A percentile compares a stretch with the other conserved stretches of the same genome.
These are phyloP conservation scores for Oreohelix idahoensis DNA, from an alignment of 1,140 invertebrate species.

Conservation along the genomic window DNA sequence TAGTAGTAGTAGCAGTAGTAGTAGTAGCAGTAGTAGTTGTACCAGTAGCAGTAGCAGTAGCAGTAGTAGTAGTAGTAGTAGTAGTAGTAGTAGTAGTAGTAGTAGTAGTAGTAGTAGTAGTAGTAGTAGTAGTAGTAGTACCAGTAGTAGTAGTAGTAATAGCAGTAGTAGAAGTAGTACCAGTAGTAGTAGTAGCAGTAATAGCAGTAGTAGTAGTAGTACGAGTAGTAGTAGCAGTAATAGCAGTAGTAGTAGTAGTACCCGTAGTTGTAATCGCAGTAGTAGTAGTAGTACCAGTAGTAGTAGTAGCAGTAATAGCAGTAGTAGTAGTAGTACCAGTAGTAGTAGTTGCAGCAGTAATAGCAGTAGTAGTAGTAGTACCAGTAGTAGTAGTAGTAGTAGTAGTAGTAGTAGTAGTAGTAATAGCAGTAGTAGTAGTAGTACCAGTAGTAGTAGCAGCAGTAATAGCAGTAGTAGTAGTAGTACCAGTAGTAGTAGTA, in stretches of 20 bases:
- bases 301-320: slow-evolving; percentile 28
- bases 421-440: slow-evolving; percentile 32
- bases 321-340: slow-evolving; percentile 26
- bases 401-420: slow-evolving; percentile 27
- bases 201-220: too few relatives aligned
- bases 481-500: slow-evolving; percentile 21
- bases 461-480: slow-evolving; percentile 29
- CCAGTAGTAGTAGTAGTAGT: slow-evolving; percentile 17
- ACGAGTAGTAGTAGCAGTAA: too few relatives aligned
- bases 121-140: slow-evolving; percentile 23
- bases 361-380: slow-evolving; percentile 27
- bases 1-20: too few relatives aligned
- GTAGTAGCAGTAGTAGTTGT: too few relatives aligned
- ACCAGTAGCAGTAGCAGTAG: too few relatives aligned
- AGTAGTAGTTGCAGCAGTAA: slow-evolving; percentile 24
- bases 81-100: slow-evolving; percentile 8
- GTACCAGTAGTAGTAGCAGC: slow-evolving; percentile 19
- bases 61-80: neutral
- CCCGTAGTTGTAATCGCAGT: neutral
- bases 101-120: slow-evolving; percentile 23
- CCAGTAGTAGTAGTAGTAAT: slow-evolving; percentile 10
- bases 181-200: slow-evolving; percentile 14
- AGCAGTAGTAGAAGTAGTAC: neutral
- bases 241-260: neutral
- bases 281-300: slow-evolving; percentile 24